Percentiles rank a stretch among this genome's conserved stretches.
Evolutionary conservation across 37 sponge, comb jelly and placozoan species (phyloP).

Genomic region (Eunapius fragilis): DNA sequence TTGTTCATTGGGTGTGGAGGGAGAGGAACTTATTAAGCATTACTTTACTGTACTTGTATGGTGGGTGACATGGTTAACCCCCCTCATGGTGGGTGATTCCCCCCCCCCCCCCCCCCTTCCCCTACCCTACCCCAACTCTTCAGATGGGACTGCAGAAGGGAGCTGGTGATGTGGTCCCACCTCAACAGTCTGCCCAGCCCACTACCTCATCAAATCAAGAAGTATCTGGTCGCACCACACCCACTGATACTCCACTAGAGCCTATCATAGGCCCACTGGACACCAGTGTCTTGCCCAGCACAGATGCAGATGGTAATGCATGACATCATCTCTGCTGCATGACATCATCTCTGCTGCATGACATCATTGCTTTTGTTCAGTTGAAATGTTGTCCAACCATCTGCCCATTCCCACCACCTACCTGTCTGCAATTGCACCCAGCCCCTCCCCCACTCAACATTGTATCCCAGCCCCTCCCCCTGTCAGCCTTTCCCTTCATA

Average conservation of each 20-base stretch:
- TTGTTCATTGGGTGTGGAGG: too few relatives aligned
- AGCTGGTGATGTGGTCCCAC: neutral
- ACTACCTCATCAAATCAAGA: neutral
- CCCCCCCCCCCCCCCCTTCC: neutral
- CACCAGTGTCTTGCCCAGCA: neutral
- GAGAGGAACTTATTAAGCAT: too few relatives aligned
- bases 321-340: too few relatives aligned
- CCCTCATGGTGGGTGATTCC: too few relatives aligned
- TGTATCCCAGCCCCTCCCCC: neutral
- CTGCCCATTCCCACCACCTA: too few relatives aligned
- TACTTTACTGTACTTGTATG: too few relatives aligned
- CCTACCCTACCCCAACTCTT: neutral
- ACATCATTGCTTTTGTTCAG: too few relatives aligned
- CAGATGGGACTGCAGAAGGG: neutral
- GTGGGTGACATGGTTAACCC: too few relatives aligned
- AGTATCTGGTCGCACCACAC: neutral
- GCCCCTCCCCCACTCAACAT: neutral
- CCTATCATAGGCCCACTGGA: neutral
- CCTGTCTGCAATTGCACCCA: neutral
- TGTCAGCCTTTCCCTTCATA: neutral
- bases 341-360: too few relatives aligned
- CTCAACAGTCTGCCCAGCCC: neutral
- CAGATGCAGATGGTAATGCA: neutral
- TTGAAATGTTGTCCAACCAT: too few relatives aligned
- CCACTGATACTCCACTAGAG: neutral